Base-by-base conservation (phyloP, 2,888 invertebrate species). In the Empis stercorea region DNA sequence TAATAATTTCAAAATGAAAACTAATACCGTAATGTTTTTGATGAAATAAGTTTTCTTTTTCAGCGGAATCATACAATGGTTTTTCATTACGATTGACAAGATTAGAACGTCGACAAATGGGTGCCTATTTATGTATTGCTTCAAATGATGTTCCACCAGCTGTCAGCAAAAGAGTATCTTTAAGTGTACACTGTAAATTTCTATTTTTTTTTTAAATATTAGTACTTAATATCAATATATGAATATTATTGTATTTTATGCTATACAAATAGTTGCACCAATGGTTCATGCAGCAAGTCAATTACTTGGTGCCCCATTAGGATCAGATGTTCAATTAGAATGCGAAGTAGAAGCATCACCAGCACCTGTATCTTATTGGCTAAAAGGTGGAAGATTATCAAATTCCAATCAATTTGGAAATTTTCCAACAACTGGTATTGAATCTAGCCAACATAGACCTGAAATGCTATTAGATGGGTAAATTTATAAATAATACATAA, bases 121-220 rank as follows among this genome's bases (percentile, higher is more conserved):
- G 91, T 34, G 83, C 87, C 30, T 92, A 91, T 68, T 78, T 92
- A 58, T 93, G 92, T 73, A 89, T 91, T 60, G 92, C 92, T 13
- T 84, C 84, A 61, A 93, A 93, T 65, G 88, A 89, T 66, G 91
- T 93, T 39, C 89, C 89, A 27, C 91, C 91, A 6, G 86, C 91
- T 10, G 89, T 88, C 61, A 88, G 87, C 73, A 89, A 89, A 67
- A 73, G 88, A 57, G 88, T 92, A 57, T 84, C 83, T 43, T 78
- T 93, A 50, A 84, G 83, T 63, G 88, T 93, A 49, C 88, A 89
- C 68, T 92, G 92, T 93, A 71, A 87, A 91, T 81, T 59, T 30
- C 4, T 39, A 30, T 36, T 17, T 6, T 3, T 46, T 16, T 23
- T 40, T 9, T 15, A n/a, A 4, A n/a, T n/a, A n/a, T n/a, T n/a